Conservation (phyloP, 2,797 vertebrate genomes). For the Eurystomus glaucurus region DNA sequence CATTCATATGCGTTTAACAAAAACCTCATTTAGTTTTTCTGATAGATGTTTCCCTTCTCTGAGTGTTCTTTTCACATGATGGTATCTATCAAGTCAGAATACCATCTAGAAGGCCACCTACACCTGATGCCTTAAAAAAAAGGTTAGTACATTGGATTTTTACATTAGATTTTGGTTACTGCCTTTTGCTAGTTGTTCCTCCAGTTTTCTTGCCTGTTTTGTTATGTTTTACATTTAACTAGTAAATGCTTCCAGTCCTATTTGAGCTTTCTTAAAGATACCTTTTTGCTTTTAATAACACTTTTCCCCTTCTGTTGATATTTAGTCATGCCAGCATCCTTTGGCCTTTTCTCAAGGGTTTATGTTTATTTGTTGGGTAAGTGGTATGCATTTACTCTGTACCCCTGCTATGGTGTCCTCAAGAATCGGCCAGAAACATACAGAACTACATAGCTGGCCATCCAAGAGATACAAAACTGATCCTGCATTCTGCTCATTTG, state of each 20-base stretch:
- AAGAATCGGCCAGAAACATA: neutral
- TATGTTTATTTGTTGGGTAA: neutral
- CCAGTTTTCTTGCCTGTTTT: neutral
- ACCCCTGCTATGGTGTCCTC: neutral
- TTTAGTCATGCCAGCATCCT: neutral
- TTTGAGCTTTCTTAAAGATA: neutral
- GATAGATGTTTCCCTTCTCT: neutral
- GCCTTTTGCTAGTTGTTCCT: neutral
- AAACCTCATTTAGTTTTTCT: neutral
- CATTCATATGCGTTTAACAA: neutral
- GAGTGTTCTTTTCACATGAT: neutral
- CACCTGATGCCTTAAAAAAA: neutral
- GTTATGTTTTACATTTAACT: neutral
- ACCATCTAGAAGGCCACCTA: neutral
- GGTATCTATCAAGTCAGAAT: neutral
- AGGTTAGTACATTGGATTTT: neutral
- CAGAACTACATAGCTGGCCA: neutral
- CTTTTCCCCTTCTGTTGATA: neutral
- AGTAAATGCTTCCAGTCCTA: neutral
- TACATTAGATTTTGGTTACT: neutral
- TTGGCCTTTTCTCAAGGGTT: neutral
- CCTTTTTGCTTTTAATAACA: neutral
- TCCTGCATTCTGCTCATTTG: neutral
- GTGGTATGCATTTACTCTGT: neutral
- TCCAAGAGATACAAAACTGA: neutral